Base-by-base conservation (phyloP, 2,888 invertebrate species). In the Oscheius sp. region DNA sequence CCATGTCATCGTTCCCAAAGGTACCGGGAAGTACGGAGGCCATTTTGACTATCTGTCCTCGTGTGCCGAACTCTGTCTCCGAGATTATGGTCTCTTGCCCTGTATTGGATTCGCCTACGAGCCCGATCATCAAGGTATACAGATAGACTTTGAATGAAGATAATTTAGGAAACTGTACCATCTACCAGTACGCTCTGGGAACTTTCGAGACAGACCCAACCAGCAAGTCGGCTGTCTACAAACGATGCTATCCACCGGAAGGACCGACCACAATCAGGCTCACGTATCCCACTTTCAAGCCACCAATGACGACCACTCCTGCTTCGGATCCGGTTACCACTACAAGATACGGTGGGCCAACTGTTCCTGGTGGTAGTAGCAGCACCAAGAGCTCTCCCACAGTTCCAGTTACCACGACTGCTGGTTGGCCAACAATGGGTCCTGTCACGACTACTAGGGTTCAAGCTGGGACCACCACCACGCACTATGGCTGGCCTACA, bases 21-120 rank as follows among this genome's bases (percentile, higher is more conserved):
- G 74, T 13, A 10, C 66, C n/a, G 74, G 74, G 9, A 74, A 74
- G 42, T 74, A 68, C 48, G 74, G 74, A n/a, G 74, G 74, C 11
- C 66, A 74, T 57, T 74, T 68, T 57, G 66, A 50, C 7, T 74
- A 74, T 29, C 13, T 37, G 32, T 66, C 66, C 5, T 74, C 74
- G 2, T 74, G 74, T 50, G 59, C 33, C 13, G 57, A 68, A 35
- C 59, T 70, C 4, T 74, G 74, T 50, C 11, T n/a, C 37, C 21
- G 57, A 21, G 68, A 74, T 57, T 74, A 57, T 37, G 74, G 74
- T 33, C 47, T 74, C 4, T n/a, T 55, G 32, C 66, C 57, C 11
- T 74, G 74, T 13, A 68, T 68, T 68, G 74, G 74, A 13, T 74
- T 50, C 47, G 66, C 66, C 35, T 74, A 74, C 35, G 74, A 74